These are phyloP conservation scores for Neotoma lepida DNA, from an alignment of 2,113 vertebrate species.

Conservation along the genomic window DNA sequence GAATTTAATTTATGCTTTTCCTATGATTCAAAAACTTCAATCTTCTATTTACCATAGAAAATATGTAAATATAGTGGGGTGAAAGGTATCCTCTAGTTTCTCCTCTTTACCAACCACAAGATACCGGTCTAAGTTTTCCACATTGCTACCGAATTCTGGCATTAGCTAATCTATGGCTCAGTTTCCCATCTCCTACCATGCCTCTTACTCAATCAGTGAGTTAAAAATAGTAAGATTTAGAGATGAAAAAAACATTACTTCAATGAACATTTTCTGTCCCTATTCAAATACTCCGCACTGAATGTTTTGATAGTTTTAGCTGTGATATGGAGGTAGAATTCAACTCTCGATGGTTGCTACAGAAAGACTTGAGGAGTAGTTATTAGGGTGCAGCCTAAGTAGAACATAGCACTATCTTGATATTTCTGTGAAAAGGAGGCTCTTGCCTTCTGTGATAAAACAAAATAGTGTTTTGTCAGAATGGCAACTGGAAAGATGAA, in stretches of 20 bases:
- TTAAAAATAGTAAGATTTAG: constrained; percentile 34
- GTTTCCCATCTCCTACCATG: neutral
- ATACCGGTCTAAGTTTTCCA: constrained; percentile 30
- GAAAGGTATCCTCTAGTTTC: constrained; percentile 15
- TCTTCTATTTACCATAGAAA: neutral
- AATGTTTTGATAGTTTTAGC: constrained; percentile 46
- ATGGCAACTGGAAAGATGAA: constrained; percentile 34
- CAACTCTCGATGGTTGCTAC: constrained; percentile 13
- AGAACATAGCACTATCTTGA: neutral
- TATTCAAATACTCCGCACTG: neutral
- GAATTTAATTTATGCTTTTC: constrained; percentile 53
- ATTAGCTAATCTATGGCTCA: constrained; percentile 34
- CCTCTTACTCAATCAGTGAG: constrained; percentile 1
- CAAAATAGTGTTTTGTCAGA: constrained; percentile 30
- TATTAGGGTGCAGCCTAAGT: neutral
- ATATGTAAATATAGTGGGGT: neutral
- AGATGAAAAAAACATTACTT: constrained; percentile 51
- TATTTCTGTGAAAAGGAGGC: constrained; percentile 18
- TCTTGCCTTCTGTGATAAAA: constrained; percentile 42
- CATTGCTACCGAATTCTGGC: constrained; percentile 1
- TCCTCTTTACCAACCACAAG: constrained; percentile 30
- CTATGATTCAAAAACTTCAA: constrained; percentile 19
- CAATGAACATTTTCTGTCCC: constrained; percentile 7
- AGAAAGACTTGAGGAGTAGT: constrained; percentile 47
- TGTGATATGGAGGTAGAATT: neutral